These are phyloP conservation scores for Drosophila tanythrix DNA, from an alignment of 2,888 invertebrate species.

Conservation along the genomic window DNA sequence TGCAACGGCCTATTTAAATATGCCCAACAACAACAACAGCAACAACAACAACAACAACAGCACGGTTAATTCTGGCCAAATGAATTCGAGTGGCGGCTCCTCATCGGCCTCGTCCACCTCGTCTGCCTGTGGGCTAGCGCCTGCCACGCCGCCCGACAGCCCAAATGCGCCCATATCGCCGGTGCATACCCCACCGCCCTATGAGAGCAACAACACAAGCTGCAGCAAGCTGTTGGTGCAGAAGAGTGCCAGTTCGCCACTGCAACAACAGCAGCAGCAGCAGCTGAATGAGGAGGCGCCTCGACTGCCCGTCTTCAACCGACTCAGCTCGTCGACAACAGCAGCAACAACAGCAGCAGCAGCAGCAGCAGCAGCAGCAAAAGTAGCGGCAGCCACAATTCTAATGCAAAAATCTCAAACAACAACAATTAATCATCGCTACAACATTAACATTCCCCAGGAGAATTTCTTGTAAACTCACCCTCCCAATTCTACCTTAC, in stretches of 20 bases:
- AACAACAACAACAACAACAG: slow-evolving; percentile 7
- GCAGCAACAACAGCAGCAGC: neutral
- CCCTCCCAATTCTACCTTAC: too few species aligned
- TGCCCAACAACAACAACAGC: slow-evolving; percentile 23
- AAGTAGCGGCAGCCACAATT: slow-evolving; percentile 6
- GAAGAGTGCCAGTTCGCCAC: slow-evolving; percentile 78
- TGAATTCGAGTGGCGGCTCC: slow-evolving; percentile 7
- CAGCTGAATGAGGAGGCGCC: slow-evolving; percentile 82
- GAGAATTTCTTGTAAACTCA: slow-evolving; percentile 24
- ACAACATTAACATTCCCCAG: slow-evolving; percentile 24
- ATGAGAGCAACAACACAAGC: slow-evolving; percentile 29
- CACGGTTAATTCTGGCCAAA: neutral
- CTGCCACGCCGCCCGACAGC: slow-evolving; percentile 84
- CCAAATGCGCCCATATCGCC: slow-evolving; percentile 83
- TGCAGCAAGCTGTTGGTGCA: slow-evolving; percentile 72
- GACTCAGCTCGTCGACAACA: slow-evolving; percentile 86
- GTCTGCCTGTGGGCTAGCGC: slow-evolving; percentile 56
- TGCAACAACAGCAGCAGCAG: slow-evolving; percentile 47
- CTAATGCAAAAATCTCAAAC: slow-evolving; percentile 34
- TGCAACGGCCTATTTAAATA: slow-evolving; percentile 58
- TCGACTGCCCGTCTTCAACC: slow-evolving; percentile 92
- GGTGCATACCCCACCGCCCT: slow-evolving; percentile 83
- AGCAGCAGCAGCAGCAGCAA: neutral
- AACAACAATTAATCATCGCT: slow-evolving; percentile 24
- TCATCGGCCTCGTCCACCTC: slow-evolving; percentile 64